Evolutionary conservation across 2,113 vertebrate species (phyloP), one percentile per base, ranked within the genome.

Genomic region (Indicator indicator): DNA sequence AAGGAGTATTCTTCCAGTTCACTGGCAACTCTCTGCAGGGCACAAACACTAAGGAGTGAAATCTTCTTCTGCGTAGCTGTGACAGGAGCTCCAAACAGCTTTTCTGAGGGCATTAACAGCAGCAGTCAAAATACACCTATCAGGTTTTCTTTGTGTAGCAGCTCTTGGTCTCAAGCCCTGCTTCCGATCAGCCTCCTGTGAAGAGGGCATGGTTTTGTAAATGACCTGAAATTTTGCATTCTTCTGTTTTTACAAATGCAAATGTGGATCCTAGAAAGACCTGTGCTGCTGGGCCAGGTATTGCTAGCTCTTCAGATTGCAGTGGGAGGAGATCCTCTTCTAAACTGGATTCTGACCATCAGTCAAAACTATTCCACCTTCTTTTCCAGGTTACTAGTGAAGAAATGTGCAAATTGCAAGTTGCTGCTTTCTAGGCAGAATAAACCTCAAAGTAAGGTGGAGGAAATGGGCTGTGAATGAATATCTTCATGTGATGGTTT

Each of bases 381-480:
- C 50, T 86, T 68, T 89, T 62, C 67, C 69, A 68, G 73, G 54
- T 55, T 36, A 7, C 75, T 30, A 18, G 14, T 1, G 4, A 80
- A 69, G 58, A 89, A 86, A 88, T 7, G 24, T 70, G 46, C 26
- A 36, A 28, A 72, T 56, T 83, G 55, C 42, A 52, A 70, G 55
- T 1, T 76, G 46, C 68, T 77, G 74, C 63, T 80, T 94, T 89
- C 74, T 68, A 74, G 74, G 62, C 82, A 87, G 75, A 77, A 36
- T 40, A 83, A 84, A 89, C 48, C 70, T 62, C 76, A 77, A 28
- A 80, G 65, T 52, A 91, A 64, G 75, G 54, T 64, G 89, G 16
- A 90, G 91, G 82, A 85, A 95, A 95, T 30, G 46, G 62, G 27
- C 55, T 17, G 18, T 88, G 86, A 92, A 81, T 14, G 33, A 23